These are phyloP conservation scores for Calidris pugnax DNA, from an alignment of 2,113 vertebrate genomes.

Conservation along the genomic window DNA sequence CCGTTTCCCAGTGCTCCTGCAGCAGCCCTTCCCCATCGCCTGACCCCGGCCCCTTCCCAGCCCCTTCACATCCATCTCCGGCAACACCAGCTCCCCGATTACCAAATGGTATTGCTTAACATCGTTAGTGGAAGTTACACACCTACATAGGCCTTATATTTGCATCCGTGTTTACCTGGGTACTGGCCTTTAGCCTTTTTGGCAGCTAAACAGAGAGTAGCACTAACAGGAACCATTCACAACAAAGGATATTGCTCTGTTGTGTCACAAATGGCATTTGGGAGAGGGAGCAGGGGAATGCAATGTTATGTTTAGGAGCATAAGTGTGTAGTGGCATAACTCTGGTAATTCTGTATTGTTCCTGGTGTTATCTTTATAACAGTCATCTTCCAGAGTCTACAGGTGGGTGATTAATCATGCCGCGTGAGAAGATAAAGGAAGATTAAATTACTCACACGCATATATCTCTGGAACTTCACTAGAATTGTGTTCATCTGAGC, in stretches of 20 bases:
- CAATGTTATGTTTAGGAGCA: not conserved
- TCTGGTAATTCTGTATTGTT: not conserved
- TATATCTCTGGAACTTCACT: not conserved
- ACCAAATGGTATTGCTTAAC: not conserved
- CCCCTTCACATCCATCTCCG: fast-evolving
- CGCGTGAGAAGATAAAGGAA: not conserved
- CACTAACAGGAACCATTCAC: not conserved
- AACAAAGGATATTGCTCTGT: not conserved
- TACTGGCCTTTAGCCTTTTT: not conserved
- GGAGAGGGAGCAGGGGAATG: not conserved
- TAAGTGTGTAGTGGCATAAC: not conserved
- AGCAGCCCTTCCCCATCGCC: not conserved
- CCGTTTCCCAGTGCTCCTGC: fast-evolving
- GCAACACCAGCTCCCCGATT: fast-evolving
- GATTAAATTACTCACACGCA: not conserved
- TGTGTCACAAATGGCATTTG: not conserved
- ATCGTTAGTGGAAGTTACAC: not conserved
- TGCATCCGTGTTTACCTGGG: not conserved
- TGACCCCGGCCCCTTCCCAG: fast-evolving
- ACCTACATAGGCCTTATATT: not conserved
- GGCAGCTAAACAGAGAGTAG: not conserved
- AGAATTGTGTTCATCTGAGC: not conserved
- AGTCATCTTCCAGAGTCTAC: not conserved
- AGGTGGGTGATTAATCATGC: not conserved
- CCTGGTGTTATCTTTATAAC: not conserved